These are phyloP conservation scores for Columba janthina DNA, from an alignment of 2,113 vertebrate genomes.

Conservation along the genomic window DNA sequence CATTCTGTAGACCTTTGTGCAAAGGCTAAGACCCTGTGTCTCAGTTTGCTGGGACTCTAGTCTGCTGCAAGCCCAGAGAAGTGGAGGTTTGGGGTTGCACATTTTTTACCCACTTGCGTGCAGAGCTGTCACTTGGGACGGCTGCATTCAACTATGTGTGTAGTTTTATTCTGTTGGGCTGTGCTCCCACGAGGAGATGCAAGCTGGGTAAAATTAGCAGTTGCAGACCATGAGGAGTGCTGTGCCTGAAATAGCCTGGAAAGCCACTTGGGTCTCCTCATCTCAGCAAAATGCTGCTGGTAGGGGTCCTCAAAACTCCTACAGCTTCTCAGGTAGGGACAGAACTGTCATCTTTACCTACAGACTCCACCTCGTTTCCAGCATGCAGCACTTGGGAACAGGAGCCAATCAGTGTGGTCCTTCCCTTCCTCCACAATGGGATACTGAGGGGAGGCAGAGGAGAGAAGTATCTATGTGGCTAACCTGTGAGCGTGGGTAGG, in stretches of 20 bases:
- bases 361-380: not conserved
- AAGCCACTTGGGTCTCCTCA: fast-evolving
- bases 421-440: not conserved
- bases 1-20: fast-evolving
- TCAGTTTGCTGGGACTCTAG: not conserved
- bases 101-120: not conserved
- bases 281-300: not conserved
- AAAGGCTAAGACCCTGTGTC: not conserved
- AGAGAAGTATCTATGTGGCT: not conserved
- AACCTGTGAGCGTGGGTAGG: not conserved
- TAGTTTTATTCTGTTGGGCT: fast-evolving
- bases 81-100: not conserved
- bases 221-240: not conserved
- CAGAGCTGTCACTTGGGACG: not conserved
- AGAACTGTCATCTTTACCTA: not conserved
- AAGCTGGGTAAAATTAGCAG: not conserved
- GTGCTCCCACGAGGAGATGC: not conserved
- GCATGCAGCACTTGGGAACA: not conserved
- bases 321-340: not conserved
- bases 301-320: not conserved
- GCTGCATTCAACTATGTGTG: not conserved
- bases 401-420: not conserved
- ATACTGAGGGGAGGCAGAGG: not conserved
- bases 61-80: not conserved
- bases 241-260: not conserved